phyloP scores from a whole-genome alignment of 2,888 invertebrate genomes.

The Hipparchia semele region DNA sequence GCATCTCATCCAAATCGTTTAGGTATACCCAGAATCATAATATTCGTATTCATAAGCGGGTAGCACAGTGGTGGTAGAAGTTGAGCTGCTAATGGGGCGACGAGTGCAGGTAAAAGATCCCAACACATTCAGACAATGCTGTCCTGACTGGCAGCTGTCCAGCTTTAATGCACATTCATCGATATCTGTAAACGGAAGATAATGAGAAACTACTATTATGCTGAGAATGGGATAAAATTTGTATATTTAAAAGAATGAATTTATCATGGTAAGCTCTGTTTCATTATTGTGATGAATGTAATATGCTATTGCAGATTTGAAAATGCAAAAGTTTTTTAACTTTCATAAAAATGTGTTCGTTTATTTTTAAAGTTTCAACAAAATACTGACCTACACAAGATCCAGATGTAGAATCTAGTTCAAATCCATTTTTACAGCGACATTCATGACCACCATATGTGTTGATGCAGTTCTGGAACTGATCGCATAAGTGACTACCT shows the following conservation, averaged over 20 bases:
- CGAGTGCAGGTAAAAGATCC: constrained; percentile 93
- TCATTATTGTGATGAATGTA: no score
- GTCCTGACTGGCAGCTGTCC: constrained; percentile 68
- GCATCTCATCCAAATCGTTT: background rate
- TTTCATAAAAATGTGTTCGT: no score
- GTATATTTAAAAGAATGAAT: no score
- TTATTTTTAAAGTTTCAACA: background rate
- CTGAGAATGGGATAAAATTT: no score
- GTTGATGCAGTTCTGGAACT: constrained; percentile 79
- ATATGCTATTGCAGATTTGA: no score
- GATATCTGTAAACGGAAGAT: constrained; percentile 74
- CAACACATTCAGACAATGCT: constrained; percentile 94
- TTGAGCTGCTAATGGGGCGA: constrained; percentile 47
- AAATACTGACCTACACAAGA: constrained; percentile 68
- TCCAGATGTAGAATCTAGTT: constrained; percentile 64
- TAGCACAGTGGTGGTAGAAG: constrained; percentile 46
- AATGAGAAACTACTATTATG: background rate
- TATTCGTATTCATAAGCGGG: constrained; percentile 63
- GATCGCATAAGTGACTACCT: constrained; percentile 73
- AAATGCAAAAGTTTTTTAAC: no score
- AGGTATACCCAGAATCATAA: constrained; percentile 62
- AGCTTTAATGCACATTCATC: constrained; percentile 85
- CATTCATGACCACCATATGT: constrained; percentile 79
- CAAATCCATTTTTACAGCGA: constrained; percentile 76
- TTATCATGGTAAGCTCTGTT: no score